Conservation (phyloP, 2,113 vertebrate species). For the Ceyx margarethae region DNA sequence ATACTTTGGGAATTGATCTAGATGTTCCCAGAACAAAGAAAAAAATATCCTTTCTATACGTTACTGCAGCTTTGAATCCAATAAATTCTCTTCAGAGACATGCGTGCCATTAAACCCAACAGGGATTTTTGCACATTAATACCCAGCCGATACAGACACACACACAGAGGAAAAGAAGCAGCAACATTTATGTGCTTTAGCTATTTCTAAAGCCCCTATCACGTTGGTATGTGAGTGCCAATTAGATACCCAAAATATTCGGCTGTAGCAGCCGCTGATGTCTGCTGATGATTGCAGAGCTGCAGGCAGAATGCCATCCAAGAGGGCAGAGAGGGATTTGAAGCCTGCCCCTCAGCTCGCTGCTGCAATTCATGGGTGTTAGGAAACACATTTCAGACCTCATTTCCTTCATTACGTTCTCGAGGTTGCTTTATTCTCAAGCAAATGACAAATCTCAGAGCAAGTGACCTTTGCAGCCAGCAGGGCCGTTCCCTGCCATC, state of each 20-base stretch:
- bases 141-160: background rate
- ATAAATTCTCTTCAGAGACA: slow-evolving; percentile 8
- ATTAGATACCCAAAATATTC: slow-evolving; percentile 59
- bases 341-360: background rate
- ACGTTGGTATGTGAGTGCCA: slow-evolving; percentile 32
- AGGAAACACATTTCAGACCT: slow-evolving; percentile 44
- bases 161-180: background rate
- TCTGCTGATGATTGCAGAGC: slow-evolving; percentile 34
- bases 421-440: background rate
- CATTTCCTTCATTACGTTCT: slow-evolving; percentile 44
- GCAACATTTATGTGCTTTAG: slow-evolving; percentile 34
- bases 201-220: slow-evolving; percentile 44
- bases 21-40: slow-evolving; percentile 12
- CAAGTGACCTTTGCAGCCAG: slow-evolving; percentile 16
- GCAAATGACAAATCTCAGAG: slow-evolving; percentile 27
- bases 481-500: background rate
- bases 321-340: slow-evolving; percentile 28
- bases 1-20: slow-evolving; percentile 22
- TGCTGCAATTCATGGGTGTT: slow-evolving; percentile 31
- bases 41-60: background rate
- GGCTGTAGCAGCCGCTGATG: slow-evolving; percentile 39
- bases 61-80: slow-evolving; percentile 30
- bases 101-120: slow-evolving; percentile 32
- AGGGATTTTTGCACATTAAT: slow-evolving; percentile 36
- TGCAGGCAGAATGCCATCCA: slow-evolving; percentile 32